Evolutionary conservation across 1,140 invertebrate species (phyloP).

Genomic region (Ptiloglossa arizonensis): DNA sequence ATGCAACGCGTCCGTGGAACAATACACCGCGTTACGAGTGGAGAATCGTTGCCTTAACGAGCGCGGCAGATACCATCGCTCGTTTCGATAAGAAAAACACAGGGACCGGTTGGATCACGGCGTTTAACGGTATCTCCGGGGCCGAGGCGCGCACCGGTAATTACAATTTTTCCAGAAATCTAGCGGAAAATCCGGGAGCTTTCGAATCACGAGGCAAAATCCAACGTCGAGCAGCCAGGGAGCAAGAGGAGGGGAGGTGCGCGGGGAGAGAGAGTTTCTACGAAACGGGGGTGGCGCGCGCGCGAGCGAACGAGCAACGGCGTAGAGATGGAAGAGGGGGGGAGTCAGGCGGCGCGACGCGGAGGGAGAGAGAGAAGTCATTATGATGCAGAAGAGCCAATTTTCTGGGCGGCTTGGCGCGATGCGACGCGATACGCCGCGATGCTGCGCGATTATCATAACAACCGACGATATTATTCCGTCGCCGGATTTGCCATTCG

Average conservation of each 20-base stretch:
- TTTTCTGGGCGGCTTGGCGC: slow-evolving; percentile 82
- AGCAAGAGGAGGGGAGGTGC: background rate
- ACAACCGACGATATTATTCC: slow-evolving; percentile 82
- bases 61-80: background rate
- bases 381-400: slow-evolving; percentile 83
- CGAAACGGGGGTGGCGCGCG: slow-evolving; percentile 9
- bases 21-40: background rate
- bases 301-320: slow-evolving; percentile 26
- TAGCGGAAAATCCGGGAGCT: slow-evolving; percentile 61
- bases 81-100: slow-evolving; percentile 29
- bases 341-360: slow-evolving; percentile 31
- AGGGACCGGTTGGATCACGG: background rate
- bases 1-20: too few species aligned
- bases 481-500: slow-evolving; percentile 64
- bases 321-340: slow-evolving; percentile 16
- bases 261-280: background rate
- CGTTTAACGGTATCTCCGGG: slow-evolving; percentile 35
- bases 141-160: slow-evolving; percentile 30
- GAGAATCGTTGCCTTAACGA: slow-evolving; percentile 13
- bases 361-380: slow-evolving; percentile 73
- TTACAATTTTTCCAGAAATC: slow-evolving; percentile 64
- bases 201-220: slow-evolving; percentile 22
- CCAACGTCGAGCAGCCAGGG: too few species aligned
- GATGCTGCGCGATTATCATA: slow-evolving; percentile 81
- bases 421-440: slow-evolving; percentile 79